Conservation (phyloP, 1,140 invertebrate species). For the Drosophila lacteicornis region DNA sequence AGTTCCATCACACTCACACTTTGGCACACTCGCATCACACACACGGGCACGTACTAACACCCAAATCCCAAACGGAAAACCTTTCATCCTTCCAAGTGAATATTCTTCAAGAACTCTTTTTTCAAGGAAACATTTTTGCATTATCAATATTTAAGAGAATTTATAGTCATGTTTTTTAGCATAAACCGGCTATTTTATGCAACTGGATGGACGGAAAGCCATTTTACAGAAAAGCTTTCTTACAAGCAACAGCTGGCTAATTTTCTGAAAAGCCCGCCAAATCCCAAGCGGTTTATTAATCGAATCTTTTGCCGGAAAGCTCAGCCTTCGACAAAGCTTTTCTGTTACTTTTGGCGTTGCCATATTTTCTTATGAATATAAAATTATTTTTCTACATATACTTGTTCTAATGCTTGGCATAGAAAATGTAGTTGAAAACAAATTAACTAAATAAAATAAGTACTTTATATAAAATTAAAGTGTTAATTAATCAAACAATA, state of each 20-base stretch:
- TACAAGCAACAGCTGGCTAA: slow-evolving; percentile 68
- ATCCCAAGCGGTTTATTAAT: slow-evolving; percentile 26
- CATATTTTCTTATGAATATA: slow-evolving; percentile 12
- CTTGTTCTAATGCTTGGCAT: too few species aligned
- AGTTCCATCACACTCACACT: slow-evolving; percentile 30
- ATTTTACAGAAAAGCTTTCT: slow-evolving; percentile 39
- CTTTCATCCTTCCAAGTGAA: background rate
- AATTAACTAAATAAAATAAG: too few species aligned
- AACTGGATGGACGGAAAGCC: slow-evolving; percentile 9
- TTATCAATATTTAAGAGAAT: background rate
- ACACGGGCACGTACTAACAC: slow-evolving; percentile 29
- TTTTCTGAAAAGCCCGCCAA: slow-evolving; percentile 48
- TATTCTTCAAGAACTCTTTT: background rate
- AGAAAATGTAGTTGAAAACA: too few species aligned
- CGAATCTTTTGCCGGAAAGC: background rate
- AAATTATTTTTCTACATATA: too few species aligned
- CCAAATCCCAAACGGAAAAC: slow-evolving; percentile 15
- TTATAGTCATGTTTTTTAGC: background rate
- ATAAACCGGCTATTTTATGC: slow-evolving; percentile 31
- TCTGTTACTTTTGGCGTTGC: slow-evolving; percentile 48
- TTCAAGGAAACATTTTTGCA: background rate
- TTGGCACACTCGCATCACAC: slow-evolving; percentile 4
- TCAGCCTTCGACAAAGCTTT: slow-evolving; percentile 16
- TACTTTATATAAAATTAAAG: too few species aligned
- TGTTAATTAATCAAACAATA: too few species aligned